A percentile compares a stretch with the other conserved stretches of the same genome.
These are phyloP conservation scores for Troides aeacus DNA, from an alignment of 2,888 invertebrate genomes.

Conservation along the genomic window DNA sequence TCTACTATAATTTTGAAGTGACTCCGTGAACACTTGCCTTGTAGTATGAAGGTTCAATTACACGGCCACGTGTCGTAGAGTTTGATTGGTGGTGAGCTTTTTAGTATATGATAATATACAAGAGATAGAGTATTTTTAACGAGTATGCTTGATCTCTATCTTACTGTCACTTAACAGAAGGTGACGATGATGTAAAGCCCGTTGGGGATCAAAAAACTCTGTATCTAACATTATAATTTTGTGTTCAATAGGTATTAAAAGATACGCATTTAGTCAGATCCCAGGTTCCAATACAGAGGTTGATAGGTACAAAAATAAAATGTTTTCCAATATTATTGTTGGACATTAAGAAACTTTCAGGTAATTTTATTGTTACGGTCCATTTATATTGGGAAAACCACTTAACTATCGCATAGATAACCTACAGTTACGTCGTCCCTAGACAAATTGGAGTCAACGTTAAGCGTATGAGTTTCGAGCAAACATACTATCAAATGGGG, in stretches of 20 bases:
- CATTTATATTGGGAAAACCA: neutral
- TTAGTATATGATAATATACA: too few species aligned
- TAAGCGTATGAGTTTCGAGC: neutral
- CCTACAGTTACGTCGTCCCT: neutral
- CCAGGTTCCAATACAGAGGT: neutral
- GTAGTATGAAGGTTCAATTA: too few species aligned
- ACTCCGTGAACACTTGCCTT: too few species aligned
- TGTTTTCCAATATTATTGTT: neutral
- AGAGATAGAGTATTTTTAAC: too few species aligned
- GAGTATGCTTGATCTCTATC: too few species aligned
- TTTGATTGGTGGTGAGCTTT: too few species aligned
- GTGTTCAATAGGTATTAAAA: neutral
- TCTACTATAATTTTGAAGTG: too few species aligned
- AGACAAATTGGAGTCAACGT: neutral
- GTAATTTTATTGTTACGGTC: neutral
- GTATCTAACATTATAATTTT: too few species aligned
- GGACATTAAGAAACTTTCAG: neutral
- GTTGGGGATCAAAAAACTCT: too few species aligned
- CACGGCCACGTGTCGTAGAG: too few species aligned
- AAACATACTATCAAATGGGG: neutral
- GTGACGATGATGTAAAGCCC: too few species aligned
- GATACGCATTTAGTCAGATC: neutral
- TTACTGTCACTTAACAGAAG: too few species aligned
- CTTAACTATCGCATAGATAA: neutral
- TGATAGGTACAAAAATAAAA: neutral